Evolutionary conservation across 2,113 vertebrate genomes (phyloP), one percentile per base, ranked within the genome.

Genomic region (Osmerus mordax): DNA sequence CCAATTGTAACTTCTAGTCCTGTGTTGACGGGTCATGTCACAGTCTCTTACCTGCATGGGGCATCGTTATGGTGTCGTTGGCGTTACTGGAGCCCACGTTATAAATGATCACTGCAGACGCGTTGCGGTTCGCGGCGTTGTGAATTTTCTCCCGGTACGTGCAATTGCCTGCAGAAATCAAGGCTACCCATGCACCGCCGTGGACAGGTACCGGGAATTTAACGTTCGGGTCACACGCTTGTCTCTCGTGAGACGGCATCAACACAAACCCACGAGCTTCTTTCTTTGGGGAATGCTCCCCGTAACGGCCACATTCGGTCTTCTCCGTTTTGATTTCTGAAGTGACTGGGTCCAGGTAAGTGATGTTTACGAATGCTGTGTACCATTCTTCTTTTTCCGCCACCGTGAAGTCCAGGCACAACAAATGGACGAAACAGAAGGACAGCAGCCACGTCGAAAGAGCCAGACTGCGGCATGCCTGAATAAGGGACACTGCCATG

Each of bases 371-470:
- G 84, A 98, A 98, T 18, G 97, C 97, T 9, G 97, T 99, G 94
- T 98, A 99, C 97, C 97, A 99, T 76, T 99, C 97, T 89, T 99
- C 96, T 84, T 97, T 99, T 92, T 98, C 97, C 11, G 97, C 97
- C 71, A 96, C 97, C 8, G 97, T 96, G 85, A 98, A 96, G 92
- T 99, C 97, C 94, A 99, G 85, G 85, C 96, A 96, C 75, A 98
- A 90, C 88, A 97, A 87, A 93, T 97, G 96, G 80, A 98, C 95
- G 89, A 96, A 98, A 89, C 95, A 97, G 87, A 97, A 94, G 84
- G 96, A 98, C 79, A 98, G 93, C 91, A 98, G 93, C 95, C 96
- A 96, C 92, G 95, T 96, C 92, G 95, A 97, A 88, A 98, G 94
- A 72, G 95, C 96, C 88, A 98, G 94, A 86, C 95, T 97, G 94